Conservation (phyloP, 2,113 vertebrate genomes). For the Addax nasomaculatus region DNA sequence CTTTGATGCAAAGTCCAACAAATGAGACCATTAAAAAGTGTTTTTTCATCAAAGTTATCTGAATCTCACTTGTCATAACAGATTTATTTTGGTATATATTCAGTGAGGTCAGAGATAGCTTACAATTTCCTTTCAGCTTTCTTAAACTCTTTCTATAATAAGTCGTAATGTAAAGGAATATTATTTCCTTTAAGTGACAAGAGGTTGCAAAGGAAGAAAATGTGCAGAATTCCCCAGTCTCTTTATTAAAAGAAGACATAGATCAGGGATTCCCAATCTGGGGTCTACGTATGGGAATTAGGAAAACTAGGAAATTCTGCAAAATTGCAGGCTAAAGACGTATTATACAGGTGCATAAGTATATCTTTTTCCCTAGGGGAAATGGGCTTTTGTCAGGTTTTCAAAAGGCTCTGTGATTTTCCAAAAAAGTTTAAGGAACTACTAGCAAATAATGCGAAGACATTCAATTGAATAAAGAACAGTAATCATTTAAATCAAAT, state of each 20-base stretch:
- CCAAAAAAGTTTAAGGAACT: background rate
- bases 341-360: background rate
- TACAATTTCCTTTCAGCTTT: background rate
- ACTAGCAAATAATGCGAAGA: background rate
- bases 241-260: constrained; percentile 10
- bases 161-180: background rate
- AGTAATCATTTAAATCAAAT: background rate
- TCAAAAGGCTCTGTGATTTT: background rate
- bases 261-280: background rate
- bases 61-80: background rate
- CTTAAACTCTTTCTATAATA: constrained; percentile 7
- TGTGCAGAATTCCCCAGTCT: background rate
- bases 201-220: background rate
- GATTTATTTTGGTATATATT: background rate
- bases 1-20: background rate
- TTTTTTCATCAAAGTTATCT: background rate
- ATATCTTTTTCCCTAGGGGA: background rate
- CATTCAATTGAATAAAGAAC: background rate
- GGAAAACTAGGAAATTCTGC: background rate
- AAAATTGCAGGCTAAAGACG: background rate
- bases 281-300: background rate
- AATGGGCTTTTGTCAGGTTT: background rate
- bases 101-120: background rate
- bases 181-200: background rate
- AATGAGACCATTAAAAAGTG: background rate